Base-by-base conservation (phyloP, 2,113 vertebrate genomes). In the Apteryx mantelli region DNA sequence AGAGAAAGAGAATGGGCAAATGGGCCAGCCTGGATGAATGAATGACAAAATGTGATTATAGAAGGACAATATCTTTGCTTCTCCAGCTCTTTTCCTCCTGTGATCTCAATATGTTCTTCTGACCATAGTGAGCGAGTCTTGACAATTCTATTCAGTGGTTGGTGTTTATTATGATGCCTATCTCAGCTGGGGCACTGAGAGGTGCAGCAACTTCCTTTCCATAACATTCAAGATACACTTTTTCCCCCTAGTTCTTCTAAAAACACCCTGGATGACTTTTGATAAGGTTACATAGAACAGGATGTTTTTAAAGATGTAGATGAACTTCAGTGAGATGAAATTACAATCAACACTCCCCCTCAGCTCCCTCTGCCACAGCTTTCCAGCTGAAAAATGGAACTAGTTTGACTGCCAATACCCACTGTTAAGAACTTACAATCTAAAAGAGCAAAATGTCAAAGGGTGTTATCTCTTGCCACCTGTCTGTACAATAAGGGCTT, bases 391-490 rank as follows among this genome's bases (percentile, higher is more conserved):
- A 93, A 85, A 87, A 66, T 86, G 16, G 56, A 36, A 94, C 68
- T 65, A 74, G 68, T 86, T 94, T 93, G 48, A n/a, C 32, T 92
- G n/a, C 28, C 86, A 64, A 86, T 71, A 91, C 66, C 42, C 73
- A 95, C 96, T 97, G 65, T 81, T 79, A 60, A 75, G 50, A 93
- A 91, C 52, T 58, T 58, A 58, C 56, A 32, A 32, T 17, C 55
- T 58, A 58, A 30, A 58, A 58, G 55, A 34, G 30, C 56, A 58
- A 58, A 34, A 34, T 58, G 56, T 34, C 56, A 58, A 58, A 58
- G 48, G 24, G n/a, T 56, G 69, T 95, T 91, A 81, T 91, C 79
- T 96, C 79, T 80, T 91, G 63, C n/a, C 76, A 40, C 60, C 91
- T 89, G n/a, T 50, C 75, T 74, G 10, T 81, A 71, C 79, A 93